phyloP scores from a whole-genome alignment of 2,888 invertebrate genomes.

The Acronicta alni region DNA sequence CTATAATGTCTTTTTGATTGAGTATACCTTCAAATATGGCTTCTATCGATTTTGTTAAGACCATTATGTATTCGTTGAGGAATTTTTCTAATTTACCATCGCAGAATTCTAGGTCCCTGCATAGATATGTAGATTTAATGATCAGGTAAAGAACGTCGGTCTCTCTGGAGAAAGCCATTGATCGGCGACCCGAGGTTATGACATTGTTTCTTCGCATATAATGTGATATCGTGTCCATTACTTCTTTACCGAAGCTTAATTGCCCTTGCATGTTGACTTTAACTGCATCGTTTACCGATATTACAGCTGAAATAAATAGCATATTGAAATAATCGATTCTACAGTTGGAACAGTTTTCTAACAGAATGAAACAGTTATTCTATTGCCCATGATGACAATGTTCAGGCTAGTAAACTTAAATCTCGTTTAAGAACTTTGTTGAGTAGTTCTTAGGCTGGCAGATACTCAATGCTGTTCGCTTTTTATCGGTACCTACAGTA shows the following conservation, averaged over 20 bases:
- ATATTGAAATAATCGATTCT: neutral
- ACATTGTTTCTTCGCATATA: conserved; percentile 56
- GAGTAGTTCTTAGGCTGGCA: too few species aligned
- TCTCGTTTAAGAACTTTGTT: too few species aligned
- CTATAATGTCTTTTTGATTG: conserved; percentile 14
- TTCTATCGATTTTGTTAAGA: conserved; percentile 65
- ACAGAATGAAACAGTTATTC: too few species aligned
- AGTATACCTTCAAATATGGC: conserved; percentile 62
- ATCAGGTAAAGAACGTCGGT: conserved; percentile 57
- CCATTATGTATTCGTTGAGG: conserved; percentile 70
- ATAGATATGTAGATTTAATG: conserved; percentile 65
- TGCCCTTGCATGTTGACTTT: conserved; percentile 78
- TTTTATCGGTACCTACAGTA: too few species aligned
- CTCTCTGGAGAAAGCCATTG: conserved; percentile 42
- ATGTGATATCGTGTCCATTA: conserved; percentile 67
- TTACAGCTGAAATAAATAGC: conserved; percentile 59
- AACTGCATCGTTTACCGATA: conserved; percentile 57
- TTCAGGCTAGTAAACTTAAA: too few species aligned
- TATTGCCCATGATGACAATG: too few species aligned
- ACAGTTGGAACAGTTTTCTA: too few species aligned
- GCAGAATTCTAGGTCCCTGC: conserved; percentile 70
- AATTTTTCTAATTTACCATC: conserved; percentile 56
- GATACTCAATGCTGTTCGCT: too few species aligned
- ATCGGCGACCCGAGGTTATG: conserved; percentile 52
- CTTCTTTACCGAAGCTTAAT: conserved; percentile 74